These are phyloP conservation scores for Mormyrops boulengeri DNA, from an alignment of 2,797 vertebrate species.

Conservation along the genomic window DNA sequence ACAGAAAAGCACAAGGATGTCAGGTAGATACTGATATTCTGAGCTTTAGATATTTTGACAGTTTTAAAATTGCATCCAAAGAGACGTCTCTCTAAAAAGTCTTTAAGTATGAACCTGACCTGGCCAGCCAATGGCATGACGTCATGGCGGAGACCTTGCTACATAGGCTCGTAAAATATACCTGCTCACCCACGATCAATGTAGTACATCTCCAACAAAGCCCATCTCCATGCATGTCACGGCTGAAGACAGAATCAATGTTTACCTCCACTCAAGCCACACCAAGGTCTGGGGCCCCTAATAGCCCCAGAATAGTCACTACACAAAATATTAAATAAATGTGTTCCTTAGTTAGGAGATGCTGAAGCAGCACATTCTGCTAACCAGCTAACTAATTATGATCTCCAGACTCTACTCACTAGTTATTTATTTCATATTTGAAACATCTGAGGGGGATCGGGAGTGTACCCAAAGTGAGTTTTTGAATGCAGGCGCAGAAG, in stretches of 20 bases:
- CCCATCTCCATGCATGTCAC: slow-evolving; percentile 32
- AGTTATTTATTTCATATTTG: background rate
- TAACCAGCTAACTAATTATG: background rate
- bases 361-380: background rate
- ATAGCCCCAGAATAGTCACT: background rate
- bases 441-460: background rate
- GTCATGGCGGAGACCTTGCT: background rate
- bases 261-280: slow-evolving; percentile 16
- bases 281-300: slow-evolving; percentile 19
- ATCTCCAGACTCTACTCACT: background rate
- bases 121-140: background rate
- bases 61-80: background rate
- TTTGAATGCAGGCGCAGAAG: background rate
- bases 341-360: background rate
- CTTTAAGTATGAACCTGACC: background rate
- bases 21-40: background rate
- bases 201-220: slow-evolving; percentile 45
- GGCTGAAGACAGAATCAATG: slow-evolving; percentile 39
- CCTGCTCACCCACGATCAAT: slow-evolving; percentile 32
- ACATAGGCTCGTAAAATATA: background rate
- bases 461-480: background rate
- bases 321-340: background rate
- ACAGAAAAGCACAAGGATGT: background rate
- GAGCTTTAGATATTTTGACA: background rate
- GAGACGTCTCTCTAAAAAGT: background rate